Evolutionary conservation across 2,888 invertebrate genomes (phyloP).

Genomic region (Acleris literana): DNA sequence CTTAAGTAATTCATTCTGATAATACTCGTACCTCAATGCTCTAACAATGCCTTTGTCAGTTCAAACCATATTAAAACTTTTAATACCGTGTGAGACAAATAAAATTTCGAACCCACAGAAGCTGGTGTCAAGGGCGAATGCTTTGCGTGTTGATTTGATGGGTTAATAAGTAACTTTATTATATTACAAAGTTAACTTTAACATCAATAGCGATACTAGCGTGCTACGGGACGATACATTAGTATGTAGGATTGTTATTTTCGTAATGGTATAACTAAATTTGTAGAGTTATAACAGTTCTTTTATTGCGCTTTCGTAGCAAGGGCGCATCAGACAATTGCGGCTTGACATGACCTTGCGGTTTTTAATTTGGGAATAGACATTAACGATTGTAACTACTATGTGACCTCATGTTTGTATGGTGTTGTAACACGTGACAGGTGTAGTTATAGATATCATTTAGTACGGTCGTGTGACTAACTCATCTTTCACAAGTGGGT

Average conservation of each 20-base stretch:
- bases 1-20: not conserved
- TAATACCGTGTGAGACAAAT: conserved; percentile 17
- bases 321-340: conserved; percentile 34
- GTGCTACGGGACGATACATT: not conserved
- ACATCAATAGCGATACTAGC: conserved; percentile 1
- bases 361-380: conserved; percentile 30
- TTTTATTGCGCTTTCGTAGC: conserved; percentile 18
- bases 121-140: conserved; percentile 23
- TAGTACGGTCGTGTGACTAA: not conserved
- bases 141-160: conserved; percentile 19
- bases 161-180: conserved; percentile 15
- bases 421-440: conserved; percentile 1
- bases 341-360: conserved; percentile 31
- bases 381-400: conserved; percentile 26
- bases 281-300: conserved; percentile 13
- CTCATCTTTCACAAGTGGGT: no score
- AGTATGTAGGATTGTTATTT: conserved; percentile 4
- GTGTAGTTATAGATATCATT: not conserved
- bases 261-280: not conserved
- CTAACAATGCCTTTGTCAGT: conserved; percentile 10
- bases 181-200: conserved; percentile 15
- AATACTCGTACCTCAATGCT: not conserved
- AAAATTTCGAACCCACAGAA: conserved; percentile 9
- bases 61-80: conserved; percentile 3
- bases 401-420: conserved; percentile 10